phyloP scores from a whole-genome alignment of 1,140 invertebrate genomes.

The Battus philenor region DNA sequence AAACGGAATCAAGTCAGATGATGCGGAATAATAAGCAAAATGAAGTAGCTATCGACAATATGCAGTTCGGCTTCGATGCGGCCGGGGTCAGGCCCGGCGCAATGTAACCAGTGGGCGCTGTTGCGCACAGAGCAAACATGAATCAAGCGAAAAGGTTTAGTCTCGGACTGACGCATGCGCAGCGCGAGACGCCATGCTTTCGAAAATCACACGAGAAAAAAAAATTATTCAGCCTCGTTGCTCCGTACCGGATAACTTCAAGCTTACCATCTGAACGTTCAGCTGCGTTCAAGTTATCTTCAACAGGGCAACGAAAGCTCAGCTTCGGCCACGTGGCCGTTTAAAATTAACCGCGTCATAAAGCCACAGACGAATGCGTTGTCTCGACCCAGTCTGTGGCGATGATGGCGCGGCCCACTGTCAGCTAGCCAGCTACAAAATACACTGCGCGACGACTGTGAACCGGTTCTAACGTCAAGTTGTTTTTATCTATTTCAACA shows the following conservation, averaged over 20 bases:
- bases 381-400: slow-evolving; percentile 14
- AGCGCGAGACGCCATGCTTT: slow-evolving; percentile 32
- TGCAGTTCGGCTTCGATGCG: slow-evolving; percentile 43
- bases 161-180: slow-evolving; percentile 28
- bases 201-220: slow-evolving; percentile 28
- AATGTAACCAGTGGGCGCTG: slow-evolving; percentile 12
- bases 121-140: slow-evolving; percentile 5
- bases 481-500: too few relatives aligned
- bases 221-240: too few relatives aligned
- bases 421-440: slow-evolving; percentile 30
- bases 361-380: slow-evolving; percentile 6
- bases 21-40: slow-evolving; percentile 40
- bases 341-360: slow-evolving; percentile 10
- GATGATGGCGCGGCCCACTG: slow-evolving; percentile 30
- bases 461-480: too few relatives aligned
- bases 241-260: too few relatives aligned
- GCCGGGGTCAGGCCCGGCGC: slow-evolving; percentile 31
- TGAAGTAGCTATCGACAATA: slow-evolving; percentile 50
- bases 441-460: slow-evolving; percentile 23
- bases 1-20: slow-evolving; percentile 57
- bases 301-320: not conserved
- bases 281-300: not conserved
- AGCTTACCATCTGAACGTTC: too few relatives aligned
- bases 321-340: slow-evolving; percentile 11
- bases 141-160: slow-evolving; percentile 23